Evolutionary conservation across 2,888 invertebrate genomes (phyloP), one percentile per base, ranked within the genome.

Genomic region (Tipula confusa): DNA sequence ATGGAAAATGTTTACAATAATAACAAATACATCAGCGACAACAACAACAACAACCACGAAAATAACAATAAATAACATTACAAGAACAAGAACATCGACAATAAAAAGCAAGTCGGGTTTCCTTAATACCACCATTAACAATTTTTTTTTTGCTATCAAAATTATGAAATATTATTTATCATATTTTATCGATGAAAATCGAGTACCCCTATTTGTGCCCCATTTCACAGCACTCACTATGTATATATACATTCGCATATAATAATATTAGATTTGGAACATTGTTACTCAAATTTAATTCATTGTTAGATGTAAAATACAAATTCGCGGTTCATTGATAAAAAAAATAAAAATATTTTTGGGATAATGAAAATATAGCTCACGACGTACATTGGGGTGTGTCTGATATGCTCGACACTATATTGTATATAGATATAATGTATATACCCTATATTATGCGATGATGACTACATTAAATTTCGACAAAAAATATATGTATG

Each of bases 141-240:
- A 64, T 64, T 18, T 48, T 48, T 33, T 33, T 15, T 48, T 15
- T 7, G 48, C 48, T 48, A 24, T 64, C 43, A 43, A 43, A 43
- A 43, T 24, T 9, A 64, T 24, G 64, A 64, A 64, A 64, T 24
- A 64, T 64, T 64, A 64, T 64, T 64, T 64, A 64, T 64, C 64
- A 64, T 64, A 64, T 64, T 64, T 64, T 64, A 64, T 64, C 64
- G 64, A 64, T 64, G 64, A 64, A 64, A 64, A 64, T 64, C 24
- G 9, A 9, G 24, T 24, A 13, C 64, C 24, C 38, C 11, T 13
- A 13, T 13, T 33, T 33, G 1, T 13, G 38, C 11, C 24, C 64
- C 64, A 24, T 64, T 64, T 24, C 64, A 11, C 64, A 18, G 64
- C n/a, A 24, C 64, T 64, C 64, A 43, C 43, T 43, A 43, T 43